Percentiles rank a stretch among this genome's conserved stretches.
phyloP scores from a whole-genome alignment of 2,797 vertebrate species.

The Mico argentatus region DNA sequence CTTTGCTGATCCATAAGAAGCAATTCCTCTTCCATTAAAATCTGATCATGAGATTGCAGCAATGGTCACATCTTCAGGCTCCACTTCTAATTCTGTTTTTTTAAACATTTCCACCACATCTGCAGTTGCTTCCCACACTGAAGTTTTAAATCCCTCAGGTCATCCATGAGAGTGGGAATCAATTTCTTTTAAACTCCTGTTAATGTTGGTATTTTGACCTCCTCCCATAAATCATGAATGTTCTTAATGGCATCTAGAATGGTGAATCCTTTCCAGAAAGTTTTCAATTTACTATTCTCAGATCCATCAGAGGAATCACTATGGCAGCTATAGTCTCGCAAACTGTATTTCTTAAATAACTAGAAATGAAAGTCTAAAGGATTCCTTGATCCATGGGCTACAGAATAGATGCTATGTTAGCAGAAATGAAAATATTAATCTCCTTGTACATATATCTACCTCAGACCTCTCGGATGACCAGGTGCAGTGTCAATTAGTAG shows the following conservation, averaged over 20 bases:
- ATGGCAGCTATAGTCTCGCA: neutral
- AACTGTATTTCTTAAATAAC: neutral
- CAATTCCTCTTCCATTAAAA: neutral
- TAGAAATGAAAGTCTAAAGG: neutral
- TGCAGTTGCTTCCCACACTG: neutral
- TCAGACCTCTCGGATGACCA: neutral
- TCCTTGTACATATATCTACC: neutral
- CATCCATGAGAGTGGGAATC: neutral
- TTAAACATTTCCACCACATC: neutral
- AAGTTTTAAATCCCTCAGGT: neutral
- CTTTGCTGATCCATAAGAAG: neutral
- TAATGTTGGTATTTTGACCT: neutral
- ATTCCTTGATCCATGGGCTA: neutral
- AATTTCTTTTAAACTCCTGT: neutral
- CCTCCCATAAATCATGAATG: neutral
- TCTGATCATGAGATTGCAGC: neutral
- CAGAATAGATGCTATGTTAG: neutral
- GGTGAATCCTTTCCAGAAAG: neutral
- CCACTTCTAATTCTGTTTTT: neutral
- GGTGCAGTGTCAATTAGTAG: neutral
- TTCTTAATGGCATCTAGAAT: neutral
- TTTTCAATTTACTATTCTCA: neutral
- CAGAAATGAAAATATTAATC: neutral
- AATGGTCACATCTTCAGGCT: neutral
- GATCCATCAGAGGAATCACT: neutral